A percentile compares a stretch with the other conserved stretches of the same genome.
Evolutionary conservation across 2,113 vertebrate species (phyloP).

Genomic region (Eptesicus fuscus): DNA sequence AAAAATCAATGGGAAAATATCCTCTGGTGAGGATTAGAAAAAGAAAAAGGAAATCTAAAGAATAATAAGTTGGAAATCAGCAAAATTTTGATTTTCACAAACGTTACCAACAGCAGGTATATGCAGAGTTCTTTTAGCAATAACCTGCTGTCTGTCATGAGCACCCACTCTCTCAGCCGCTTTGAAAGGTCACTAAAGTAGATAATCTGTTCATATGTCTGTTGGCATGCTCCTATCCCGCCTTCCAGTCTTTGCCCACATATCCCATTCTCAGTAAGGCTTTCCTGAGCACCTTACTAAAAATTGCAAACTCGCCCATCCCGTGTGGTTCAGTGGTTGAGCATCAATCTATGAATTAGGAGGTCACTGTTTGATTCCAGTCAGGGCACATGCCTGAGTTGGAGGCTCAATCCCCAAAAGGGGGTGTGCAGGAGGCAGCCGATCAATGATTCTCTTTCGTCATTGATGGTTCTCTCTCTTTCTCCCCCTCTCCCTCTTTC

Average conservation of each 20-base stretch:
- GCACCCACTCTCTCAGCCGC: neutral
- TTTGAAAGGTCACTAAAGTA: neutral
- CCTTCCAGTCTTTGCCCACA: neutral
- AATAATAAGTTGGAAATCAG: neutral
- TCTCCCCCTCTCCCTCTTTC: too few relatives aligned
- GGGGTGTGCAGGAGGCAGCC: too few relatives aligned
- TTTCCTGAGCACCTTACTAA: neutral
- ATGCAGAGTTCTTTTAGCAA: neutral
- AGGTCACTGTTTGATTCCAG: too few relatives aligned
- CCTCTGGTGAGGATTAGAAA: too few relatives aligned
- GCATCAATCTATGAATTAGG: too few relatives aligned
- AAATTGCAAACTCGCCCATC: neutral
- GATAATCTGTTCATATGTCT: neutral
- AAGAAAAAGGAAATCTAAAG: neutral
- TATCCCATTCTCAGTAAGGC: neutral
- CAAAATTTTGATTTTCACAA: neutral
- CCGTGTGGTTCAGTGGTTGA: too few relatives aligned
- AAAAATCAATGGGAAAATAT: too few relatives aligned
- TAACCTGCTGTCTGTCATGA: neutral
- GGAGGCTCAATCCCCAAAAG: too few relatives aligned
- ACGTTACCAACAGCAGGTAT: neutral
- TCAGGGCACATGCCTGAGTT: too few relatives aligned
- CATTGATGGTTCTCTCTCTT: too few relatives aligned
- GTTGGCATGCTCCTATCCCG: accelerated
- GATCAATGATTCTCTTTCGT: too few relatives aligned